phyloP scores from a whole-genome alignment of 1,140 invertebrate genomes.

The Cyphomyrmex costatus region DNA sequence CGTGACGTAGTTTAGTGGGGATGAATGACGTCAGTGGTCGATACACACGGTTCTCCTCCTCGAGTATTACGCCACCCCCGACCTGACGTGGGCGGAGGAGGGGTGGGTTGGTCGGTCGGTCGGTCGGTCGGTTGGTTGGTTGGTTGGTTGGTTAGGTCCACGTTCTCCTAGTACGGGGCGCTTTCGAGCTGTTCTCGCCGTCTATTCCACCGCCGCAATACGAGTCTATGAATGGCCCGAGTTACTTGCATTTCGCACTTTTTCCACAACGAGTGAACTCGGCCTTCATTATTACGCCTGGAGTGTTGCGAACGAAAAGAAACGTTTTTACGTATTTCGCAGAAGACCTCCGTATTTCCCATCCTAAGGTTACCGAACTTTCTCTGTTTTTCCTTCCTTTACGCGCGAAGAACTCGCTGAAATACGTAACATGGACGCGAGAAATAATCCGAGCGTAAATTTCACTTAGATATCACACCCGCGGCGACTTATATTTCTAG shows the following conservation, averaged over 20 bases:
- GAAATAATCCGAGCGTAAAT: slow-evolving; percentile 43
- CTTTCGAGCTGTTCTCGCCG: slow-evolving; percentile 65
- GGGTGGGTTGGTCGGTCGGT: slow-evolving; percentile 30
- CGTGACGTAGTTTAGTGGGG: slow-evolving; percentile 80
- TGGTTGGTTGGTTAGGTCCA: slow-evolving; percentile 33
- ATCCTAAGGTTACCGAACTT: not conserved
- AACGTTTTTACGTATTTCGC: slow-evolving; percentile 44
- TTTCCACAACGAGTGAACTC: slow-evolving; percentile 62
- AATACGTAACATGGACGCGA: slow-evolving; percentile 10
- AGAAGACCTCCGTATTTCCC: not conserved
- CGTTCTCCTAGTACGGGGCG: slow-evolving; percentile 43
- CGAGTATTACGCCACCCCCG: slow-evolving; percentile 78
- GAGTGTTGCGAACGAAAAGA: slow-evolving; percentile 60
- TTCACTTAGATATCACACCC: slow-evolving; percentile 26
- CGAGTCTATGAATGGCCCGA: slow-evolving; percentile 72
- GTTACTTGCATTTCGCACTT: slow-evolving; percentile 74
- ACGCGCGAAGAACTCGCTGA: not conserved
- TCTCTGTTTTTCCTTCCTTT: not conserved
- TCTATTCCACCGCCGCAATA: slow-evolving; percentile 72
- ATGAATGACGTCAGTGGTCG: slow-evolving; percentile 82
- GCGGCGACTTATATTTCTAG: not conserved
- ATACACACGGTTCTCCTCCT: slow-evolving; percentile 79
- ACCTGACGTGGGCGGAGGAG: not conserved
- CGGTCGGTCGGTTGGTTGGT: slow-evolving; percentile 31
- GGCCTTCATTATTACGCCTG: slow-evolving; percentile 74